A percentile compares a stretch with the other conserved stretches of the same genome.
phyloP scores from a whole-genome alignment of 2,113 vertebrate genomes.

The Lepus timidus region DNA sequence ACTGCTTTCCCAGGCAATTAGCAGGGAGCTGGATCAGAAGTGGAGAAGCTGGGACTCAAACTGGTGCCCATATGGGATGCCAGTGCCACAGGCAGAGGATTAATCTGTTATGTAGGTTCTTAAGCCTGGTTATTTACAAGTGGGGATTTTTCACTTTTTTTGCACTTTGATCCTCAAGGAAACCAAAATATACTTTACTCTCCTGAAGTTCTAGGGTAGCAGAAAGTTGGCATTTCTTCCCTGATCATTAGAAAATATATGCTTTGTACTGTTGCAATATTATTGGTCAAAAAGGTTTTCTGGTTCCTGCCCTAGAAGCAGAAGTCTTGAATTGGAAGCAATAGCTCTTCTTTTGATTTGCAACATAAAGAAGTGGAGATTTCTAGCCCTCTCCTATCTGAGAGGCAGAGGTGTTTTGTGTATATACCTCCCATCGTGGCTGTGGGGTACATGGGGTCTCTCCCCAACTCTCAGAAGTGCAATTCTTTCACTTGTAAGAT shows the following conservation, averaged over 20 bases:
- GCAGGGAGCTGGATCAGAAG: too few species aligned
- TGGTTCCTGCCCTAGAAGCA: neutral
- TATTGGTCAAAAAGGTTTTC: neutral
- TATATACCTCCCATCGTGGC: neutral
- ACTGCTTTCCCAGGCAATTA: too few species aligned
- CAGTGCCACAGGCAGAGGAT: too few species aligned
- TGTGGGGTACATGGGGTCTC: neutral
- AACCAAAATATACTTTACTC: neutral
- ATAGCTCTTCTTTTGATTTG: constrained; percentile 9
- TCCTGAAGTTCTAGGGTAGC: neutral
- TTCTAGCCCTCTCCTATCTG: neutral
- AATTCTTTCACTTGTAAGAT: neutral
- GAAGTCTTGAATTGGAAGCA: neutral
- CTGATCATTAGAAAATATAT: neutral
- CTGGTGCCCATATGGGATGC: too few species aligned
- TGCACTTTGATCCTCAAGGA: neutral
- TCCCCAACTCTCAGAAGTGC: neutral
- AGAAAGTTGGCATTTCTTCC: neutral
- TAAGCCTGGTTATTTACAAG: neutral
- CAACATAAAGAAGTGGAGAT: neutral
- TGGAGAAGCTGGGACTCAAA: too few species aligned
- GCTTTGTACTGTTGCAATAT: neutral
- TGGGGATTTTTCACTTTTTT: neutral
- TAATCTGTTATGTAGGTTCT: neutral
- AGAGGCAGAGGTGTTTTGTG: neutral